A percentile compares a stretch with the other conserved stretches of the same genome.
Conservation (phyloP, 2,888 invertebrate genomes). For the Adelognathus sp. region DNA sequence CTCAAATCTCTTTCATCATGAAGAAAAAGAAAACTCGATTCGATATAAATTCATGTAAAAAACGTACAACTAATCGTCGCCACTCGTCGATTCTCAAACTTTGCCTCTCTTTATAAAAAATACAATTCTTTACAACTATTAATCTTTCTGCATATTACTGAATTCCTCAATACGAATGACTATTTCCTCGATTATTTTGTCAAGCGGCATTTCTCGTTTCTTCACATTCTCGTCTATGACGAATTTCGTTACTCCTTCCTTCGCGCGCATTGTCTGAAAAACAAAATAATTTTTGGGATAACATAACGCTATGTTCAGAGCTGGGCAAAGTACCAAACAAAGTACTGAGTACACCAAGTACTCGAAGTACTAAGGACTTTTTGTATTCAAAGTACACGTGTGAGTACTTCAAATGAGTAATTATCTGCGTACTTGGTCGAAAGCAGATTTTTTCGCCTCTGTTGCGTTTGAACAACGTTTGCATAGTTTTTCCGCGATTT, state of each 20-base stretch:
- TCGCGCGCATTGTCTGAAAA: conserved; percentile 63
- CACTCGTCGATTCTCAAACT: background rate
- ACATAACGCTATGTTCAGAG: background rate
- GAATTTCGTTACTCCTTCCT: conserved; percentile 59
- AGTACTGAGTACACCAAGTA: no score
- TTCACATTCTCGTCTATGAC: conserved; percentile 50
- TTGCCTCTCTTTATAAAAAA: background rate
- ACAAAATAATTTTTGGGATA: background rate
- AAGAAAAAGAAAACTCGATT: background rate
- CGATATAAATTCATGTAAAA: background rate
- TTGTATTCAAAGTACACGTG: no score
- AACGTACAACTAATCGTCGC: background rate
- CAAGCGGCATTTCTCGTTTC: conserved; percentile 60
- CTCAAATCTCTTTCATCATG: background rate
- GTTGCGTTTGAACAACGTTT: no score
- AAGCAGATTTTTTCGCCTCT: no score
- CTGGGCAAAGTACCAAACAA: no score
- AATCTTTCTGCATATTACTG: background rate
- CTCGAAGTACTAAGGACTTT: no score
- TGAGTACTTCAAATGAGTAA: no score
- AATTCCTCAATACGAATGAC: conserved; percentile 65
- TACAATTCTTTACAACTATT: background rate
- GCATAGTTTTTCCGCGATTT: no score
- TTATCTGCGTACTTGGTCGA: no score
- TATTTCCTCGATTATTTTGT: conserved; percentile 63